Base-by-base conservation (phyloP, 2,888 invertebrate genomes). In the Mystacides longicornis region DNA sequence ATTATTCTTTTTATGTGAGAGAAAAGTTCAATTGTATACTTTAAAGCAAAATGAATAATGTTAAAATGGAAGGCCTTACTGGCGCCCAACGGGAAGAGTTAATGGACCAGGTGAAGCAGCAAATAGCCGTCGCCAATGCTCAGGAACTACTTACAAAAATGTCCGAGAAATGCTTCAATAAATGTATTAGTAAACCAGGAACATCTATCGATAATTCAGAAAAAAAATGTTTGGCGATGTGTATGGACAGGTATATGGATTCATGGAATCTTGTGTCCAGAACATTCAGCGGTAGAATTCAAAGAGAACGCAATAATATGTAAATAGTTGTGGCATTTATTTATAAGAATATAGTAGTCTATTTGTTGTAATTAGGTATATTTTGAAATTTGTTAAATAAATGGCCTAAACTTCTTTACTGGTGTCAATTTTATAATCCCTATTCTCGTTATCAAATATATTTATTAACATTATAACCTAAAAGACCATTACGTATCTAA, bases 201-300 rank as follows among this genome's bases (percentile, higher is more conserved):
- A 85, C 88, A 11, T 86, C 91, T 1, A 70, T 96, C 63, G 94
- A 92, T 69, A 89, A 82, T 67, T 89, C 91, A 1, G 94, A 94
- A 80, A 85, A 96, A 86, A 95, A 93, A 85, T 97, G 96, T 70
- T 82, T 97, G 64, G 91, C 93, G 0, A 94, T 95, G 91, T 97
- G 97, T 71, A 95, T 96, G 95, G 97, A 97, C 72, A 81, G 97
- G 67, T 98, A 93, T 78, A 92, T 96, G 90, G 97, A 98, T 67
- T 85, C 94, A 2, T 95, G 92, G 88, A 93, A 94, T 73, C 75
- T 94, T 53, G 93, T 97, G 11, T 92, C 93, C 11, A 85, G 87
- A 71, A 86, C 94, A 0, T 96, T 96, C 70, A 85, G 88, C 69
- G 82, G 80, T 69, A 82, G 96, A 67, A 79, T 97, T 65, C 89